Percentiles rank a stretch among this genome's conserved stretches.
phyloP scores from a whole-genome alignment of 2,113 vertebrate genomes.

The Prinia subflava region DNA sequence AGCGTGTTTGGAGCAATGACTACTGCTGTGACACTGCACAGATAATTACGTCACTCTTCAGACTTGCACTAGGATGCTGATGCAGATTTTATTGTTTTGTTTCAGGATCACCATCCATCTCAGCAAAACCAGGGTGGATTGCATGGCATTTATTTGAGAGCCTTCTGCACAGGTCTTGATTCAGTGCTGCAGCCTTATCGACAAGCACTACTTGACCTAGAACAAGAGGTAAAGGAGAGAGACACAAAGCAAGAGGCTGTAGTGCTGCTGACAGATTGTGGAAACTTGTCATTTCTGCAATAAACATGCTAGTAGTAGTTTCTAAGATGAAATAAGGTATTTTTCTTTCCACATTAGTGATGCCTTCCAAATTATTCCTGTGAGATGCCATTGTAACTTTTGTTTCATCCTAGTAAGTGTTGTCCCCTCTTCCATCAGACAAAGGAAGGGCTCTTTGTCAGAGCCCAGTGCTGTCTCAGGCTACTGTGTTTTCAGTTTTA shows the following conservation, averaged over 20 bases:
- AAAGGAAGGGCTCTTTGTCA: not conserved
- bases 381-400: not conserved
- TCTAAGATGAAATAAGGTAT: not conserved
- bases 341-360: not conserved
- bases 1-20: not conserved
- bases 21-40: not conserved
- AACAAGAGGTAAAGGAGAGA: constrained; percentile 86
- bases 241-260: not conserved
- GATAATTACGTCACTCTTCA: not conserved
- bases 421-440: not conserved
- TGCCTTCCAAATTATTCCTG: not conserved
- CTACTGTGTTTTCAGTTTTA: not conserved
- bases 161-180: constrained; percentile 95
- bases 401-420: not conserved
- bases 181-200: constrained; percentile 94
- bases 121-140: constrained; percentile 84
- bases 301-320: not conserved
- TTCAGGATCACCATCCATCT: constrained; percentile 86
- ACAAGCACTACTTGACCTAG: constrained; percentile 91
- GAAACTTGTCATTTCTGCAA: not conserved
- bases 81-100: not conserved
- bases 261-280: not conserved
- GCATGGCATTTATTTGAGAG: constrained; percentile 92
- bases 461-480: not conserved
- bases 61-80: not conserved